Percentiles rank a stretch among this genome's conserved stretches.
These are phyloP conservation scores for Pandemis corylana DNA, from an alignment of 2,888 invertebrate genomes.

Conservation along the genomic window DNA sequence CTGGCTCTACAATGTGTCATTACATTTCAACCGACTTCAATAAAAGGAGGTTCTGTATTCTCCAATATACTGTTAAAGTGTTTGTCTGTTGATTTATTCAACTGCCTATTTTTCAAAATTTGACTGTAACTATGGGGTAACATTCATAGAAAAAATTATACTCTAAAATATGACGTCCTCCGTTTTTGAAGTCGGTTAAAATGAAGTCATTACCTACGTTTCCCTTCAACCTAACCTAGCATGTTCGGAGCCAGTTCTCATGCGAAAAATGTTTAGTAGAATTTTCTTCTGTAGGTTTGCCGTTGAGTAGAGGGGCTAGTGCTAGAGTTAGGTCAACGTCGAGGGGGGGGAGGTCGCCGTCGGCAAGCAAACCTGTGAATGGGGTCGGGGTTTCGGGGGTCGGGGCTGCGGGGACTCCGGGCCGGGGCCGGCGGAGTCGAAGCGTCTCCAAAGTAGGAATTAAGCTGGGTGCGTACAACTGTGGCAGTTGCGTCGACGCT, in stretches of 20 bases:
- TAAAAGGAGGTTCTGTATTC: not conserved
- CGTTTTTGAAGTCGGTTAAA: not conserved
- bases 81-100: too few relatives aligned
- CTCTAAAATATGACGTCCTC: too few relatives aligned
- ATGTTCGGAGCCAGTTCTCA: conserved; percentile 62
- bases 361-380: conserved; percentile 67
- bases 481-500: conserved; percentile 81
- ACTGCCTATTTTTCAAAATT: too few relatives aligned
- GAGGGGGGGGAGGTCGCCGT: conserved; percentile 77
- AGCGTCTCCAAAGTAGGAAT: conserved; percentile 83
- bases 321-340: conserved; percentile 85
- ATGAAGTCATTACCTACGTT: not conserved
- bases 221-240: not conserved
- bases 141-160: too few relatives aligned
- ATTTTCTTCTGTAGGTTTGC: conserved; percentile 85
- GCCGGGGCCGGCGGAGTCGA: conserved; percentile 76
- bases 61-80: not conserved
- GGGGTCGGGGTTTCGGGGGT: conserved; percentile 51
- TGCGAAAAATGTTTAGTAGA: conserved; percentile 62
- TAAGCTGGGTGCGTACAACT: conserved; percentile 82
- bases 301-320: conserved; percentile 87
- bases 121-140: too few relatives aligned
- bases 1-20: conserved; percentile 55
- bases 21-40: not conserved
- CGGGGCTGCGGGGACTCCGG: conserved; percentile 61